Evolutionary conservation across 2,113 vertebrate genomes (phyloP).

Genomic region (Anguilla japonica): DNA sequence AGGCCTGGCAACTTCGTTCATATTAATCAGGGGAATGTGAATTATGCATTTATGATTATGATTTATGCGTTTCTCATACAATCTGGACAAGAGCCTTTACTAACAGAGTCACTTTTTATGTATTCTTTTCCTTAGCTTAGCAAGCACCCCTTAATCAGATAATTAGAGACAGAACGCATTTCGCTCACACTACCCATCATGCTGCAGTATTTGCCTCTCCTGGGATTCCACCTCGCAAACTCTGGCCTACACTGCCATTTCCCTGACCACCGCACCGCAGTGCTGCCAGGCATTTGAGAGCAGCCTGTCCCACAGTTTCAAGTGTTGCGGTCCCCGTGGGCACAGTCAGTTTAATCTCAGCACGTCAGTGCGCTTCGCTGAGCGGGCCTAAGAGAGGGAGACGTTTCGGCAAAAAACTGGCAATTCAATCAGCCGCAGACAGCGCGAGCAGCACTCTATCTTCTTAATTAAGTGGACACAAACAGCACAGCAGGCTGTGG

Average conservation of each 20-base stretch:
- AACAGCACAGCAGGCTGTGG: neutral
- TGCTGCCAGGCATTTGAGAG: neutral
- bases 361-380: neutral
- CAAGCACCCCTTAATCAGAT: neutral
- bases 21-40: too few relatives aligned
- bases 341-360: neutral
- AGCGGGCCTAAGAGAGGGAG: neutral
- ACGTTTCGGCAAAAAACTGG: neutral
- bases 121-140: neutral
- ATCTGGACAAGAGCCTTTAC: too few relatives aligned
- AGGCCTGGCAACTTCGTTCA: too few relatives aligned
- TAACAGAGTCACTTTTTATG: too few relatives aligned
- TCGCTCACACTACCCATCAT: neutral
- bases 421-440: neutral
- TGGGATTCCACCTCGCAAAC: neutral
- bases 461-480: conserved; percentile 4
- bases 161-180: neutral
- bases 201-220: neutral
- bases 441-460: neutral
- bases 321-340: neutral
- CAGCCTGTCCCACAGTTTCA: neutral
- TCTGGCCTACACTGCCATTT: neutral
- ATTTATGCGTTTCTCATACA: too few relatives aligned
- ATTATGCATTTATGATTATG: too few relatives aligned
- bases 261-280: neutral